Evolutionary conservation across 2,113 vertebrate genomes (phyloP).

Genomic region (Brevimyrus niger): DNA sequence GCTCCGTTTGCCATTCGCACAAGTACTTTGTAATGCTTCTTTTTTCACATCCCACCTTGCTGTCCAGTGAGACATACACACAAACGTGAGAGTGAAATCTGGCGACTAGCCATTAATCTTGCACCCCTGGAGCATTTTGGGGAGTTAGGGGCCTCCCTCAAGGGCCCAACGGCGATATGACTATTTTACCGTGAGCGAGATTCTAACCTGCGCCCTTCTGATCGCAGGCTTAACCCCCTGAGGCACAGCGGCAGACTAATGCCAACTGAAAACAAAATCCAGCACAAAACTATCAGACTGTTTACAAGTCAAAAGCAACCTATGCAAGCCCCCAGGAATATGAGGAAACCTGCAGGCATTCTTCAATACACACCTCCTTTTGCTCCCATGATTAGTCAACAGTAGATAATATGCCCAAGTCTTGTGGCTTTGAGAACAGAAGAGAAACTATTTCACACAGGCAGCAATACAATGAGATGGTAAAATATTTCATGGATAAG

Average conservation of each 20-base stretch:
- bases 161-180: not conserved
- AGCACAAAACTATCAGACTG: not conserved
- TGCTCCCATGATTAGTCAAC: not conserved
- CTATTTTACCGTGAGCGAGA: not conserved
- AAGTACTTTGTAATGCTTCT: not conserved
- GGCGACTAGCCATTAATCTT: not conserved
- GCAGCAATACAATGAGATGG: not conserved
- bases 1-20: not conserved
- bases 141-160: not conserved
- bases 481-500: not conserved
- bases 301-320: not conserved
- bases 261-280: not conserved
- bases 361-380: not conserved
- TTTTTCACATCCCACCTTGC: not conserved
- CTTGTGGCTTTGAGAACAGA: not conserved
- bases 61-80: not conserved
- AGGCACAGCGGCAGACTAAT: not conserved
- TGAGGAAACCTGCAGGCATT: not conserved
- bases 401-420: not conserved
- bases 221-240: not conserved
- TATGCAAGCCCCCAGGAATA: not conserved
- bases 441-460: not conserved
- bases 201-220: not conserved
- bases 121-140: not conserved
- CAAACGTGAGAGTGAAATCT: not conserved